A percentile compares a stretch with the other conserved stretches of the same genome.
Evolutionary conservation across 2,797 vertebrate species (phyloP).

Genomic region (Tapera naevia): DNA sequence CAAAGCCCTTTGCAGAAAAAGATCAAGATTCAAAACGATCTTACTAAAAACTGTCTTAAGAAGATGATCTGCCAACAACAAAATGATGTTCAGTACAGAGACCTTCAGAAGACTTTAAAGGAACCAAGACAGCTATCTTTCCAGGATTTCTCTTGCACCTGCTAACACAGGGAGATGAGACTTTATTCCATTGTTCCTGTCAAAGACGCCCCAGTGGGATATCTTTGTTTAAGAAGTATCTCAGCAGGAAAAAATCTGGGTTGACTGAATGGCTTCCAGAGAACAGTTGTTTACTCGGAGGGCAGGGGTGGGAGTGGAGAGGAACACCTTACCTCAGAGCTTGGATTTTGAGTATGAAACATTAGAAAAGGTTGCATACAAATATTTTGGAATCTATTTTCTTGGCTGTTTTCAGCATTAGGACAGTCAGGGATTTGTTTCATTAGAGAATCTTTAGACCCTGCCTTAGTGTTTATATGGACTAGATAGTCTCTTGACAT

Average conservation of each 20-base stretch:
- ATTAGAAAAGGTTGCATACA: background rate
- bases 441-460: background rate
- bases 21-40: background rate
- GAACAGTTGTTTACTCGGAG: background rate
- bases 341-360: background rate
- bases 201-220: background rate
- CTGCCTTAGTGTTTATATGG: background rate
- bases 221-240: background rate
- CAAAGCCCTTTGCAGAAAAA: background rate
- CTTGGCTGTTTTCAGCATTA: background rate
- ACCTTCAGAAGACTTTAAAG: background rate
- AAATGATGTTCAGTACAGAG: background rate
- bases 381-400: background rate
- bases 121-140: background rate
- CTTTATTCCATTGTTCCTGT: slow-evolving; percentile 24
- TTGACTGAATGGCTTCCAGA: background rate
- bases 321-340: slow-evolving; percentile 12
- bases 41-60: background rate
- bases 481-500: slow-evolving; percentile 53
- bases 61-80: background rate
- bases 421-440: background rate
- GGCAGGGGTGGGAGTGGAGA: background rate
- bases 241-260: slow-evolving; percentile 31
- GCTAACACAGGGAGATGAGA: background rate
- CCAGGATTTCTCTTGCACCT: slow-evolving; percentile 19